Evolutionary conservation across 2,113 vertebrate genomes (phyloP), one percentile per base, ranked within the genome.

Genomic region (Toxotes jaculatrix): DNA sequence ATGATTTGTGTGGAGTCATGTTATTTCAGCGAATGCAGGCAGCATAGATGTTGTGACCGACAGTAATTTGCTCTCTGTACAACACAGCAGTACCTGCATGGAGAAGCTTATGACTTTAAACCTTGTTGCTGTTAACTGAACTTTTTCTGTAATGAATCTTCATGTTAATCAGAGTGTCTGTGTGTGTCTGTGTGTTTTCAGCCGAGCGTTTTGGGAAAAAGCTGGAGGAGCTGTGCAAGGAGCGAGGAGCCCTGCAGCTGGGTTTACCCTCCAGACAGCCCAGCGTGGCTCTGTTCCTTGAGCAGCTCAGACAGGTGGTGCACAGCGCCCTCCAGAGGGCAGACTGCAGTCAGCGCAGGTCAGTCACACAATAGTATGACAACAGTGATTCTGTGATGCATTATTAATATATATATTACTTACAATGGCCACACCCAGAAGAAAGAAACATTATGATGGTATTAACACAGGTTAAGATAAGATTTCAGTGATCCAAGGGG

Each of bases 191-290:
- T 75, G 5, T 83, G 27, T 77, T 72, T 89, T 17, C 84, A 99
- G 97, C 96, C 0, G 97, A 97, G 88, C 94, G 80, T 21, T 94
- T 97, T 82, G 95, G 93, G 73, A 86, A 85, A 64, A 96, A 96
- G 88, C 77, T 98, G 77, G 96, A 97, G 85, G 96, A 97, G 74
- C 88, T 98, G 89, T 93, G 94, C 67, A 92, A 87, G 34, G 96
- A 97, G 88, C 91, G 89, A 74, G 90, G 83, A 2, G 62, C 86
- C 31, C 93, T 97, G 45, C 93, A 93, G 79, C 95, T 96, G 88
- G 95, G 91, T 62, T 95, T 98, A 74, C 97, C 97, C 56, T 99
- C 97, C 67, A 94, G 87, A 45, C 96, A 96, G 86, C 97, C 96
- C 0, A 92, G 91, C 3, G 89, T 98, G 67, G 86, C 89, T 32